Base-by-base conservation (phyloP, 2,888 invertebrate species). In the Calliphora vomitoria region DNA sequence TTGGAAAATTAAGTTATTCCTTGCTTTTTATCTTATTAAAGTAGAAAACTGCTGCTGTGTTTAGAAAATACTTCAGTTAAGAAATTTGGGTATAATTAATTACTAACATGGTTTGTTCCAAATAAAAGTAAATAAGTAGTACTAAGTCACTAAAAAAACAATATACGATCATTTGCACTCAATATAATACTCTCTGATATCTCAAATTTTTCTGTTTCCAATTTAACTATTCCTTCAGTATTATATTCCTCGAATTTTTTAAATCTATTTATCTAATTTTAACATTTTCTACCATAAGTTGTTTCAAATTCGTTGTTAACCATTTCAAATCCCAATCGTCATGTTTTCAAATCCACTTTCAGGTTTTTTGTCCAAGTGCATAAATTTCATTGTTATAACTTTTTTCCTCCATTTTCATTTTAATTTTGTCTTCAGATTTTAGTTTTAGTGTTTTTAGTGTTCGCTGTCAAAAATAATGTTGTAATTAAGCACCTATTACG, bases 1-100 rank as follows among this genome's bases (percentile, higher is more conserved):
- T 18, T 31, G 58, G 60, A 60, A 79, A 86, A 86, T 86, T 86
- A 79, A 86, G 82, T 82, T 86, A 86, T 86, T 86, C 74, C 15
- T 75, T 79, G 62, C 53, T 62, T 79, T 25, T 86, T 79, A 69
- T 82, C 78, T 78, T 69, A 82, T 74, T 82, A 86, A 79, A 72
- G 69, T 35, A 58, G n/a, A 75, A 71, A 69, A 38, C 60, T 60
- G 15, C 25, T 53, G 53, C 38, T 62, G 53, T 53, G 60, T 31
- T 78, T 44, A 50, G 31, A 38, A 83, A 81, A 55, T 81, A 10
- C 15, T 64, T 20, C 15, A 71, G 10, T 50, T 53, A 50, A 50
- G n/a, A 50, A 71, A 13, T 35, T 53, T 62, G 25, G 5, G n/a
- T 64, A 55, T 15, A 53, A 50, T 80, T 53, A 69, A 60, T 80